Conservation (phyloP, 2,888 invertebrate genomes). For the Drosophila cyrtoloma region DNA sequence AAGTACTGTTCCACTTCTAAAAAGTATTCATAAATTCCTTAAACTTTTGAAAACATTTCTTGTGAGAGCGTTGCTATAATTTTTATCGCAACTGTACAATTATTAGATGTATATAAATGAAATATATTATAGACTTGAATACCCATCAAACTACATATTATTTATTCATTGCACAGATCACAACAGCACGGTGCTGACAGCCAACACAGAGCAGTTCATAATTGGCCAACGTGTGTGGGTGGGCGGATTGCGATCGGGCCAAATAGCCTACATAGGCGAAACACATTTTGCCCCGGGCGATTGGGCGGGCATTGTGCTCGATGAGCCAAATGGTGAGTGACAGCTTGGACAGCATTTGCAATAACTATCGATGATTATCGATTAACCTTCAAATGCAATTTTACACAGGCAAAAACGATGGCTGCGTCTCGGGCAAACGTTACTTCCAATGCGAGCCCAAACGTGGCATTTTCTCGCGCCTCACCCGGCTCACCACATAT, state of each 20-base stretch:
- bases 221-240: constrained; percentile 98
- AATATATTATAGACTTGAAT: background rate
- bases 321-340: constrained; percentile 92
- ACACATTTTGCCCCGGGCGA: constrained; percentile 99
- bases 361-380: background rate
- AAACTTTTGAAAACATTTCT: background rate
- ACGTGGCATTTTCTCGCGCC: constrained; percentile 96
- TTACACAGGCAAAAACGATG: constrained; percentile 95
- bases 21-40: too few species aligned
- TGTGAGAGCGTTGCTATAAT: background rate
- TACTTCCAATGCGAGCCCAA: constrained; percentile 98
- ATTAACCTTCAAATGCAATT: constrained; percentile 18
- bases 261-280: constrained; percentile 94
- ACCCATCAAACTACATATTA: constrained; percentile 1
- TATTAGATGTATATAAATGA: background rate
- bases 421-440: constrained; percentile 95
- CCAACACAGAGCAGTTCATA: constrained; percentile 97
- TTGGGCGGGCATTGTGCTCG: constrained; percentile 99
- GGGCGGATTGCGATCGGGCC: constrained; percentile 95
- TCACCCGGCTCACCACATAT: constrained; percentile 92
- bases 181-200: constrained; percentile 94
- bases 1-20: too few species aligned
- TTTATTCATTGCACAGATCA: constrained; percentile 86
- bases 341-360: constrained; percentile 2
- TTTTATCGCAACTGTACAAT: background rate